Evolutionary conservation across 2,113 vertebrate genomes (phyloP), one percentile per base, ranked within the genome.

Genomic region (Ptychochromis oligacanthus): DNA sequence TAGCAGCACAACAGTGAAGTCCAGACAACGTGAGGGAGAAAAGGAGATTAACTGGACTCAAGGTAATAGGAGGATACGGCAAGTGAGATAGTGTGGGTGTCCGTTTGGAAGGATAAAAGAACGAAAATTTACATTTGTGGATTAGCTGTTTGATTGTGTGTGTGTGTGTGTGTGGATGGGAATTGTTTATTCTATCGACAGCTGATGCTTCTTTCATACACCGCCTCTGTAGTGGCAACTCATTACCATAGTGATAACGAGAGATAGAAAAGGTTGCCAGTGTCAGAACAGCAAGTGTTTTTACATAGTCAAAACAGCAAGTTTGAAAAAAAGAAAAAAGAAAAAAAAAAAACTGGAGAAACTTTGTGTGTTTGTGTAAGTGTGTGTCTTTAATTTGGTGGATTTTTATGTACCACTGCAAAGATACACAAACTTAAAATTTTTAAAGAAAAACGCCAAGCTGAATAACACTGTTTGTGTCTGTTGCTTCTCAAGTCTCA

Each of bases 191-290:
- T 87, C 60, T 40, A 74, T 75, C 26, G 12, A 78, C 77, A 76
- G 87, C 83, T 75, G 86, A 86, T 76, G 79, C 65, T 84, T 84
- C 80, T 82, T 91, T 87, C 74, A 88, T 83, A 56, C 85, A 75
- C 67, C 49, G 36, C 77, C 75, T 83, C 87, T 62, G 86, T 81
- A 70, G 80, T 87, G 84, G 84, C 81, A 87, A 84, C 82, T 85
- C 89, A 93, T 93, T 92, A 91, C 78, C 90, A 94, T 90, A 77
- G 89, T 81, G 90, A 93, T 91, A 89, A 92, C 88, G 77, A 93
- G 83, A 89, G 78, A 86, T 64, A 58, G 56, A 79, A 87, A 87
- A 92, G 87, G 90, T 91, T 93, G 90, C 82, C 40, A 11, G 82
- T 87, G 92, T 92, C 92, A 91, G 92, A 84, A 90, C 65, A 81